Base-by-base conservation (phyloP, 2,888 invertebrate species). In the Spisula subtruncata region DNA sequence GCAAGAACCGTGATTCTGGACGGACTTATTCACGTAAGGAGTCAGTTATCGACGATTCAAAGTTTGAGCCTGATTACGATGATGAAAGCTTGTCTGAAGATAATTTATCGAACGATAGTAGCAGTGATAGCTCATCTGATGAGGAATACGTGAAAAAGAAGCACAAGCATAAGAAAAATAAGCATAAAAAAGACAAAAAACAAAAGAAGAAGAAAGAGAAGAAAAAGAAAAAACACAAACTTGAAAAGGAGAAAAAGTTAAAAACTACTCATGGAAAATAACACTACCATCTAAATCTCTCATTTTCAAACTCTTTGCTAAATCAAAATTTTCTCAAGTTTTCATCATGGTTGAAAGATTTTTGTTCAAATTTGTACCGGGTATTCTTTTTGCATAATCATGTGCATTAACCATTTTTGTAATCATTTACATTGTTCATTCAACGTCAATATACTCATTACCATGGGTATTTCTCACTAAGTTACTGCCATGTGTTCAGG, bases 11-110 rank as follows among this genome's bases (percentile, higher is more conserved):
- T 20, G 83, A 25, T 41, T 25, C 87, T 10, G 83, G 87, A n/a
- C 85, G 75, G 51, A 29, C 75, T 35, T 16, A 83, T 6, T 88
- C 88, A 10, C 80, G 96, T 8, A 96, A 96, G 87, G 94, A 96
- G 29, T 96, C 96, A 0, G 90, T 95, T 32, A 91, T 95, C 71
- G 96, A 96, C 86, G 96, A 96, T 90, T 93, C 95, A 0, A 93
- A 93, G 84, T 96, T 96, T 94, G 96, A 94, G 60, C 96, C 96
- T 0, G 96, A 96, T 91, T 96, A 96, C 92, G 96, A 95, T 25
- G 92, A 91, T 86, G 90, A 89, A 48, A 91, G 92, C 86, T 90
- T 92, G 20, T 93, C 94, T 6, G 94, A 93, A 6, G 89, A 89
- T 20, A 86, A 90, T 48, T 20, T 85, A 32, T 87, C 89, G 0